phyloP scores from a whole-genome alignment of 2,113 vertebrate genomes.

The Aegithalos caudatus region DNA sequence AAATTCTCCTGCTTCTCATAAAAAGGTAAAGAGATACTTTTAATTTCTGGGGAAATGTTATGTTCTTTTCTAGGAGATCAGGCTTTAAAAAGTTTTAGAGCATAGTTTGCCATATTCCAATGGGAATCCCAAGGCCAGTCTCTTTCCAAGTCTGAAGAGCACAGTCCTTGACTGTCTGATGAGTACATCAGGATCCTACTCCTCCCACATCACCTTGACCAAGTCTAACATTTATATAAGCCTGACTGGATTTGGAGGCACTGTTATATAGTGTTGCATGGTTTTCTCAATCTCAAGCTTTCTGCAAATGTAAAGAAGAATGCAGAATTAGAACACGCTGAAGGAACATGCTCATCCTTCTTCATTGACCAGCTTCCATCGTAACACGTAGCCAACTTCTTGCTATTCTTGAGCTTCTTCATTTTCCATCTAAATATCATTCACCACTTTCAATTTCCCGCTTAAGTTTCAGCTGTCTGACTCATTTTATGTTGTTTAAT shows the following conservation, averaged over 20 bases:
- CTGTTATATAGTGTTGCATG: background rate
- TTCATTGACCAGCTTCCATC: background rate
- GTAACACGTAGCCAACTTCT: background rate
- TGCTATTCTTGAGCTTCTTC: background rate
- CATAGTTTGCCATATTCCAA: background rate
- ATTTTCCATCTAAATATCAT: background rate
- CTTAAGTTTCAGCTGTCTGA: background rate
- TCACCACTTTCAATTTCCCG: background rate
- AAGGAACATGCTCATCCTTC: background rate
- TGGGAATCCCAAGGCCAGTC: background rate
- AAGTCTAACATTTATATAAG: background rate
- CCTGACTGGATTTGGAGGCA: background rate
- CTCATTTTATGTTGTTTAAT: background rate
- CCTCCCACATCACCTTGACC: background rate
- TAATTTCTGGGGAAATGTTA: background rate
- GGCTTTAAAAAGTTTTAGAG: background rate
- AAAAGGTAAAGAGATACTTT: background rate
- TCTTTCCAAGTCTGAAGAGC: background rate
- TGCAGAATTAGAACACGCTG: background rate
- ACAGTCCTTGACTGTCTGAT: background rate
- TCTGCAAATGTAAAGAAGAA: background rate
- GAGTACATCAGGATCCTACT: background rate
- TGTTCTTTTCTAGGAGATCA: background rate
- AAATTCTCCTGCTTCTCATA: background rate
- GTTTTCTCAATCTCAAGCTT: background rate